These are phyloP conservation scores for Bicyclus anynana DNA, from an alignment of 1,140 invertebrate species.

Conservation along the genomic window DNA sequence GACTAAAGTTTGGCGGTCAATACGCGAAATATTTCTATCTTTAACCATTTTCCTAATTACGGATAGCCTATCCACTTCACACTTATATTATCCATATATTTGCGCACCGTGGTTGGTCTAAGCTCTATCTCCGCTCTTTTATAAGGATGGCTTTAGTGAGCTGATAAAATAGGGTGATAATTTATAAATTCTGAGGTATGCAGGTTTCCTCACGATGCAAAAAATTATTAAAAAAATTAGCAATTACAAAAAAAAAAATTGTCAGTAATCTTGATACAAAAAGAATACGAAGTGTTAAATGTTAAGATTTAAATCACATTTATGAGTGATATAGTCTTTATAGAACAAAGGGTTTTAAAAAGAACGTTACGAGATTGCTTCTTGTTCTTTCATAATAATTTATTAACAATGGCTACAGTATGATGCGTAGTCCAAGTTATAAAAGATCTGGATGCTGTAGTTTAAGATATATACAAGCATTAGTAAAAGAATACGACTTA, in stretches of 20 bases:
- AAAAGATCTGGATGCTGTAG: conserved; percentile 1
- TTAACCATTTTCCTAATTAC: no score
- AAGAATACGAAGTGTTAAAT: background rate
- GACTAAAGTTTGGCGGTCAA: no score
- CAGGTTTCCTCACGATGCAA: no score
- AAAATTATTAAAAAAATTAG: background rate
- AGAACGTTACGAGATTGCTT: conserved; percentile 38
- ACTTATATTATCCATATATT: no score
- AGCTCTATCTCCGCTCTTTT: no score
- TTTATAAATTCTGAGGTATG: no score
- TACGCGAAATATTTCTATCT: no score
- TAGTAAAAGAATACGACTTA: background rate
- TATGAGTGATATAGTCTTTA: conserved; percentile 36
- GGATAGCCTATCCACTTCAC: no score
- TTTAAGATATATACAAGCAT: background rate
- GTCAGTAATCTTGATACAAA: background rate
- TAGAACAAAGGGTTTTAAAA: conserved; percentile 34
- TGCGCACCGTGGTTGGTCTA: no score
- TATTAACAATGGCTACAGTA: conserved; percentile 22
- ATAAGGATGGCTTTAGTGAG: no score
- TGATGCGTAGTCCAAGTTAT: conserved; percentile 12
- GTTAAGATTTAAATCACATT: background rate
- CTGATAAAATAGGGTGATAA: no score
- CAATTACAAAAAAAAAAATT: background rate
- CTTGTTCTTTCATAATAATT: conserved; percentile 38